These are phyloP conservation scores for Dryocosmus kuriphilus DNA, from an alignment of 2,888 invertebrate species.

Conservation along the genomic window DNA sequence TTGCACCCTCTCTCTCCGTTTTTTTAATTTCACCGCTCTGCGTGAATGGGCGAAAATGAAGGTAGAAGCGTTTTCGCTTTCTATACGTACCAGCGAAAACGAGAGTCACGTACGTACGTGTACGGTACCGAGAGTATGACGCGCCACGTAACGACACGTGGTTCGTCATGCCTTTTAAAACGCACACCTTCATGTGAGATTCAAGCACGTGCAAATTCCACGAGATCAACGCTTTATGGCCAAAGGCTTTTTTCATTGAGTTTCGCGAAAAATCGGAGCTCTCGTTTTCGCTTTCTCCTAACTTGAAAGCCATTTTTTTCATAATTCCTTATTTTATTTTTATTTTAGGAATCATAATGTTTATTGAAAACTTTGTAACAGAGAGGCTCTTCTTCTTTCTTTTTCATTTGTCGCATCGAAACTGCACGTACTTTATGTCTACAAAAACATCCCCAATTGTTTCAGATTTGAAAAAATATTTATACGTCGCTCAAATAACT, in stretches of 20 bases:
- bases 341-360: not conserved
- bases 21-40: constrained; percentile 63
- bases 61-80: constrained; percentile 77
- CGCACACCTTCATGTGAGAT: constrained; percentile 24
- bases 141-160: constrained; percentile 68
- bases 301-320: not conserved
- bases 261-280: constrained; percentile 4
- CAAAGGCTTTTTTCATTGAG: constrained; percentile 29
- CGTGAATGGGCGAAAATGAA: constrained; percentile 77
- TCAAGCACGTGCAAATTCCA: constrained; percentile 36
- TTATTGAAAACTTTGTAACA: no score
- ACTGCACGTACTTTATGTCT: no score
- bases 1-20: constrained; percentile 55
- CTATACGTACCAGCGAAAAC: constrained; percentile 76
- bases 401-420: no score
- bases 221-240: constrained; percentile 28
- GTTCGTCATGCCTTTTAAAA: constrained; percentile 55
- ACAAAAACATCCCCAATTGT: no score
- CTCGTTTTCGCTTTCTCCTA: constrained; percentile 8
- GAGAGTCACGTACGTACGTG: constrained; percentile 74
- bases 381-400: no score
- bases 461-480: no score
- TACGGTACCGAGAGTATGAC: constrained; percentile 58
- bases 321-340: not conserved
- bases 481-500: no score